Evolutionary conservation across 2,888 invertebrate species (phyloP).

Genomic region (Galeopsomyia nigrocyanea): DNA sequence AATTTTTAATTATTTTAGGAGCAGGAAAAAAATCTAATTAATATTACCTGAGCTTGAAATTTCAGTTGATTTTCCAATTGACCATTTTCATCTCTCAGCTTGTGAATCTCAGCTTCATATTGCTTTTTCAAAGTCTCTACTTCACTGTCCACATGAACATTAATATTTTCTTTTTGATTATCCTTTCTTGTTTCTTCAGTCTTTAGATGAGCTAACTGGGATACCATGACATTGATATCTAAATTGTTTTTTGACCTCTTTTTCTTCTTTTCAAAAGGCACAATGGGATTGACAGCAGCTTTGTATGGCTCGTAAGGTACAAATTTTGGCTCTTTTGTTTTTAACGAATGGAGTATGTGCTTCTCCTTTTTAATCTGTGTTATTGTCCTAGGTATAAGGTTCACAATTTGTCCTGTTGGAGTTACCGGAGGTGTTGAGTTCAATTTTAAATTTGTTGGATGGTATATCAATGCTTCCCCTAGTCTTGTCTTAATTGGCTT

Average conservation of each 20-base stretch:
- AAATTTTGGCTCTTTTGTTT: conserved; percentile 82
- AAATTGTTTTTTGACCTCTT: conserved; percentile 73
- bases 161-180: conserved; percentile 50
- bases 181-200: conserved; percentile 66
- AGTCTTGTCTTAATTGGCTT: conserved; percentile 57
- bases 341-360: conserved; percentile 66
- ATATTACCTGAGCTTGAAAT: conserved; percentile 82
- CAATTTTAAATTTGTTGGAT: conserved; percentile 65
- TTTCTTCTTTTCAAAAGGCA: conserved; percentile 69
- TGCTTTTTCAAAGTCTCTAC: conserved; percentile 71
- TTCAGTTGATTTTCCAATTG: conserved; percentile 85
- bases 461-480: conserved; percentile 67
- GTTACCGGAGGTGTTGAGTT: conserved; percentile 67
- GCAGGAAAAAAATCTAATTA: conserved; percentile 9
- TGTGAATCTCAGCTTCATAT: conserved; percentile 75
- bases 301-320: conserved; percentile 92
- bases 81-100: conserved; percentile 78
- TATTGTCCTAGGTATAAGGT: conserved; percentile 75
- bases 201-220: conserved; percentile 80
- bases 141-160: conserved; percentile 54
- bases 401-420: conserved; percentile 74
- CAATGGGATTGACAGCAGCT: conserved; percentile 85
- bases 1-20: conserved; percentile 3
- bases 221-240: conserved; percentile 77
- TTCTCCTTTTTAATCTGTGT: conserved; percentile 72